Base-by-base conservation (phyloP, 2,797 vertebrate species). In the Martes flavigula region DNA sequence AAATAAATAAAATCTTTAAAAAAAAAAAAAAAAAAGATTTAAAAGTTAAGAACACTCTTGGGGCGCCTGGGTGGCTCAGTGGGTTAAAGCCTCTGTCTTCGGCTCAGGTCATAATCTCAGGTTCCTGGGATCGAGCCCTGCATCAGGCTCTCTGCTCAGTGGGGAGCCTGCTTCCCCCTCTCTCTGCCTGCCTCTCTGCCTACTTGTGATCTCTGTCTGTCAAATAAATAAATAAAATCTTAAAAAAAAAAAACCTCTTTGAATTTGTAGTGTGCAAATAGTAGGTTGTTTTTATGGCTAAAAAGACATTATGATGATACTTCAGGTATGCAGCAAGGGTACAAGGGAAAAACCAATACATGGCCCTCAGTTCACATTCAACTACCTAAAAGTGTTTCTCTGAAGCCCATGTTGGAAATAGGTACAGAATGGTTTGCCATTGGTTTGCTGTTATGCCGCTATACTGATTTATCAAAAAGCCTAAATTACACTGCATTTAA, bases 31-130 rank as follows among this genome's bases (percentile, higher is more conserved):
- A 51, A 51, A 54, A 5, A 51, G 38, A 38, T 85, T 91, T 87
- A 96, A 97, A 97, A 56, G 46, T 97, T 95, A 64, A 94, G 87
- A 93, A n/a, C 20, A 48, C 9, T 58, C 51, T 54, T 54, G 51
- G 17, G 51, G 17, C 17, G 5, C 48, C 51, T 54, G 15, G 51
- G 51, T 54, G 15, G 51, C 17, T 18, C 15, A 54, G 17, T 18
- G 17, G 15, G 51, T 54, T 54, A 54, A 54, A 54, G 17, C 51
- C 51, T 54, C 51, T 54, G 17, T 18, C 51, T 54, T 54, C 5
- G 15, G 51, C 51, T 54, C 51, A 54, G 51, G 17, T 54, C 51
- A 54, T 17, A 17, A 54, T 51, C 51, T 51, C 51, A 51, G 51
- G 51, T 51, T 51, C 51, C 51, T 51, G 51, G 51, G 51, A 54